Evolutionary conservation across 2,888 invertebrate genomes (phyloP).

Genomic region (Papilio gigon): DNA sequence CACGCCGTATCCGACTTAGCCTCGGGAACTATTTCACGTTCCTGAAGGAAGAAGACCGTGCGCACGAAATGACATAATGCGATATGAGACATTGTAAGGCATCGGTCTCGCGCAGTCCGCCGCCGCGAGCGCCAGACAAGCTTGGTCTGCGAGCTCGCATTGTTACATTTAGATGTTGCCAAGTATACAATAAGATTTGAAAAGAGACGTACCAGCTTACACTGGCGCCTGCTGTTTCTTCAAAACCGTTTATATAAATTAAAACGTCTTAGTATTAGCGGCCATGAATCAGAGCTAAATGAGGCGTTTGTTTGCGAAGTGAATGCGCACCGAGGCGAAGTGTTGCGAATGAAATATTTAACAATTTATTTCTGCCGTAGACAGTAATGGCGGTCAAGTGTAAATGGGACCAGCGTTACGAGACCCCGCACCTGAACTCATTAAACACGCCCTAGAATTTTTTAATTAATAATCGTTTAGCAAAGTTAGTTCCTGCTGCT

Average conservation of each 20-base stretch:
- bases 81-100: conserved; percentile 8
- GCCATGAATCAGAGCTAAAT: conserved; percentile 43
- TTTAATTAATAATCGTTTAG: background rate
- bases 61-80: conserved; percentile 1
- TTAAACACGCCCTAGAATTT: background rate
- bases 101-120: background rate
- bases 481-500: background rate
- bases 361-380: conserved; percentile 25
- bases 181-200: conserved; percentile 35
- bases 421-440: background rate
- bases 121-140: conserved; percentile 38
- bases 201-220: conserved; percentile 43
- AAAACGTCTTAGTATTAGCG: conserved; percentile 46
- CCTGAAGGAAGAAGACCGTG: background rate
- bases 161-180: conserved; percentile 34
- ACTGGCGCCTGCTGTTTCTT: conserved; percentile 41
- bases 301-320: conserved; percentile 42
- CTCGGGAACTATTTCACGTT: background rate
- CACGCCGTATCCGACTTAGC: background rate
- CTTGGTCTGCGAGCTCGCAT: conserved; percentile 43
- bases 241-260: conserved; percentile 48
- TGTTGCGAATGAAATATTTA: conserved; percentile 27
- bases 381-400: conserved; percentile 17
- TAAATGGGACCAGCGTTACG: background rate
- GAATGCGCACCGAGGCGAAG: conserved; percentile 37